phyloP scores from a whole-genome alignment of 2,797 vertebrate species.

The Adelosebastes latens region DNA sequence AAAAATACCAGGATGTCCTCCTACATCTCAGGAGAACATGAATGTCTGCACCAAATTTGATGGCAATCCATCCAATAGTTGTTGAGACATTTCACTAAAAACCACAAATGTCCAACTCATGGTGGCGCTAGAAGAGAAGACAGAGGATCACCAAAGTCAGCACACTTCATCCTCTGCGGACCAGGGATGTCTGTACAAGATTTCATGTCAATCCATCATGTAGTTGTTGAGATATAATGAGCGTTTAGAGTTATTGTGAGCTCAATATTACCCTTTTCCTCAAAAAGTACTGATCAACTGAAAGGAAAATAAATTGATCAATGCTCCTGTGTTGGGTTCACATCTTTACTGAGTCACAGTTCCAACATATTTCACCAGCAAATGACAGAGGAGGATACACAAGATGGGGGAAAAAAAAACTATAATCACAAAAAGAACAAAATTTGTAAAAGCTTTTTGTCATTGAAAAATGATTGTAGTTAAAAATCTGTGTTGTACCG shows the following conservation, averaged over 20 bases:
- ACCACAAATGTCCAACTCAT: background rate
- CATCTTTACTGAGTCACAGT: constrained; percentile 78
- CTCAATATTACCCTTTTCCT: background rate
- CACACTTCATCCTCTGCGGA: background rate
- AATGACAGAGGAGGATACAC: constrained; percentile 56
- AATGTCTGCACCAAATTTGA: background rate
- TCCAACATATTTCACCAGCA: constrained; percentile 64
- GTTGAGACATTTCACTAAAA: background rate
- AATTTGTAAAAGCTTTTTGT: constrained; percentile 33
- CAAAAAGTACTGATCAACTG: background rate
- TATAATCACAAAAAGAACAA: constrained; percentile 43
- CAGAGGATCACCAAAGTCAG: background rate
- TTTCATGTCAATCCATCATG: background rate
- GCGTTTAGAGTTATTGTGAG: background rate
- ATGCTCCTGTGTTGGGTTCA: constrained; percentile 48
- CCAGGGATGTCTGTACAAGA: background rate
- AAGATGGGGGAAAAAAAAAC: background rate
- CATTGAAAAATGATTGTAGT: constrained; percentile 42
- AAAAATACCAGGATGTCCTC: background rate
- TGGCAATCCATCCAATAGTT: background rate
- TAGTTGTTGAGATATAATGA: background rate
- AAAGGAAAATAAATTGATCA: background rate
- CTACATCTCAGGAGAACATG: no score
- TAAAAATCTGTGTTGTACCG: constrained; percentile 51
- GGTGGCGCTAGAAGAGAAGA: background rate